Base-by-base conservation (phyloP, 2,113 vertebrate species). In the Notothenia coriiceps region DNA sequence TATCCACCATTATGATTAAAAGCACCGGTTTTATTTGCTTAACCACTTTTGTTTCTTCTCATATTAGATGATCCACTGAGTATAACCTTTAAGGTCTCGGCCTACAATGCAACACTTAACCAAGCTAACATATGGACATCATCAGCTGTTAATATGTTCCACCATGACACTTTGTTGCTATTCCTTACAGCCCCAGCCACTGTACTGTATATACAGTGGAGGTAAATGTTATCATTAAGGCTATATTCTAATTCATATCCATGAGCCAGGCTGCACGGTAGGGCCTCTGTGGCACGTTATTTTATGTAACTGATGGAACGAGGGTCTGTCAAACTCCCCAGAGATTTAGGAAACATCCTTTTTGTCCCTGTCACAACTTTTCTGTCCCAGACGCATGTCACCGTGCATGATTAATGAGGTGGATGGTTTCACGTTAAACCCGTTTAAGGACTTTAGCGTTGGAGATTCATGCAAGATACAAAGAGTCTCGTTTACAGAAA, bases 141-240 rank as follows among this genome's bases (percentile, higher is more conserved):
- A 94, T 95, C 93, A 96, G 91, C 85, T 89, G 90, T 94, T 94
- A 90, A 94, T 95, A 89, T 91, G 92, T 91, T 91, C 79, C 87
- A 22, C 86, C 82, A 84, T 94, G 93, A 95, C 94, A 95, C 86
- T 91, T 88, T 93, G 91, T 93, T 96, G 91, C 90, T 94, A 86
- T 94, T 95, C 93, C 91, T 92, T 91, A 88, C 93, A 94, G 94
- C 90, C 94, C 85, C 71, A 90, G 90, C 91, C 94, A 95, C 92
- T 92, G 92, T 91, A 91, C 88, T 83, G 82, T 95, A 95, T 96
- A 96, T 89, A 93, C 85, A 94, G 79, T 83, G 40, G 93, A 95
- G 89, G 93, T 93, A 95, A 96, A 95, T 95, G 93, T 97, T 96
- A 95, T 93, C 91, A 86, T 94, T 94, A 93, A 90, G 91, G 78